Conservation (phyloP, 2,113 vertebrate species). For the Chiloscyllium plagiosum region DNA sequence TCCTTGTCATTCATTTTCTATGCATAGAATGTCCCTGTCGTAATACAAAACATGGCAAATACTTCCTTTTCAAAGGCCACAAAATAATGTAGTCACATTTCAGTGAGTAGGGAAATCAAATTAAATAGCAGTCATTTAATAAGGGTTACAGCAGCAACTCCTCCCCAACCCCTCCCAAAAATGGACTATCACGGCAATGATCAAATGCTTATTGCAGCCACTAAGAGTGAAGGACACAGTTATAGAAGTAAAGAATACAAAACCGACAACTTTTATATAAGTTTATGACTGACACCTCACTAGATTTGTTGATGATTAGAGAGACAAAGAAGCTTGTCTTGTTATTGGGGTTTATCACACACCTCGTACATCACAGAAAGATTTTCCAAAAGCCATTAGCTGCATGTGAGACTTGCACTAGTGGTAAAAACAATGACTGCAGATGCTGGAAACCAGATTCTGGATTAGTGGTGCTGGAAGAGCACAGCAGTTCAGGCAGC, state of each 20-base stretch:
- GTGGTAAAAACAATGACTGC: no score
- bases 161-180: background rate
- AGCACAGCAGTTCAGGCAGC: no score
- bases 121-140: background rate
- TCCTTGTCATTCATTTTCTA: background rate
- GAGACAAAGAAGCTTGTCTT: background rate
- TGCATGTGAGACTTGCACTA: background rate
- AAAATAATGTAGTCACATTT: background rate
- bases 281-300: background rate
- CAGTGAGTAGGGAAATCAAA: background rate
- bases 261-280: background rate
- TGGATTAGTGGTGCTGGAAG: no score
- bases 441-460: no score
- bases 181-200: background rate
- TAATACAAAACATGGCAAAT: conserved; percentile 1
- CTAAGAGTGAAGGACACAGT: background rate
- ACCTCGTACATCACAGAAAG: background rate
- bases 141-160: background rate
- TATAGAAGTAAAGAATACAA: background rate
- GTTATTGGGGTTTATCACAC: background rate
- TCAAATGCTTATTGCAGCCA: background rate
- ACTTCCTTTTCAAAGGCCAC: background rate
- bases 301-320: background rate
- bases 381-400: background rate
- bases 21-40: background rate